phyloP scores from a whole-genome alignment of 2,113 vertebrate genomes.

The rat (Rattus norvegicus) region DNA sequence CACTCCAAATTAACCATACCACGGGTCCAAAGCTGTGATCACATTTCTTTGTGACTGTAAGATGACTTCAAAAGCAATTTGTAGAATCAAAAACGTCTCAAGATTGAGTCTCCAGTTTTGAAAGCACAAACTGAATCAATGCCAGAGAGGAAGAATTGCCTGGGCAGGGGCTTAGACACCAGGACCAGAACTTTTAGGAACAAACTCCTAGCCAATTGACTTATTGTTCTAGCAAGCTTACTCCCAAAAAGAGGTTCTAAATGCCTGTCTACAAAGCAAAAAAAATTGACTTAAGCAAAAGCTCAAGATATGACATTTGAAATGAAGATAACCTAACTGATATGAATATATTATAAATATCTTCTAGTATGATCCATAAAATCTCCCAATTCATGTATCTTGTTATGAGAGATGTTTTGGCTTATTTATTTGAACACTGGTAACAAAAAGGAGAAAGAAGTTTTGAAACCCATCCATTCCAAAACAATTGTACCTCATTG shows the following conservation, averaged over 20 bases:
- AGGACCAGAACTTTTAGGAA: neutral
- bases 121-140: neutral
- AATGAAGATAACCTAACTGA: neutral
- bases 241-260: neutral
- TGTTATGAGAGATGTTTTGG: conserved; percentile 45
- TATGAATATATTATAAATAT: neutral
- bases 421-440: conserved; percentile 69
- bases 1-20: neutral
- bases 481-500: conserved; percentile 10
- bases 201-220: neutral
- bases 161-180: neutral
- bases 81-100: conserved; percentile 13
- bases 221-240: neutral
- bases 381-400: neutral
- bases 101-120: neutral
- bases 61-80: conserved; percentile 16
- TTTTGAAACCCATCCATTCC: neutral
- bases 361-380: neutral
- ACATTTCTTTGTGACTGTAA: neutral
- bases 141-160: neutral
- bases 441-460: neutral
- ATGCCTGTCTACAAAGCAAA: neutral
- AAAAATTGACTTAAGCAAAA: neutral
- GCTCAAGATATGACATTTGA: neutral
- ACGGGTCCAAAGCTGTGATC: neutral